Conservation (phyloP, 2,888 invertebrate genomes). For the Chalcis sispes region DNA sequence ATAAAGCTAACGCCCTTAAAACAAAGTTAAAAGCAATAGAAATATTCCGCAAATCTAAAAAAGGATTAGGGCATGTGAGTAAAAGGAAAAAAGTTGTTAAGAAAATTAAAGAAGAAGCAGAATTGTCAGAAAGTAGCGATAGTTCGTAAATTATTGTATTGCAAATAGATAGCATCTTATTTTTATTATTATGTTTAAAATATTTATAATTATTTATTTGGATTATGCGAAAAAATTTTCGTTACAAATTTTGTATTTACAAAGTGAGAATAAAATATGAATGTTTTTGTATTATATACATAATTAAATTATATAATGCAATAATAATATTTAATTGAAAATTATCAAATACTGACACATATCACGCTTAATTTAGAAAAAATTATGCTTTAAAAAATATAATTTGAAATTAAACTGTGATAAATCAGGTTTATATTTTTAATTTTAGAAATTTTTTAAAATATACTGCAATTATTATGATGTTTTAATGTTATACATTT, state of each 20-base stretch:
- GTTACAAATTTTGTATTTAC: constrained; percentile 40
- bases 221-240: constrained; percentile 13
- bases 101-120: constrained; percentile 81
- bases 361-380: not conserved
- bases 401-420: too few relatives aligned
- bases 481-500: too few relatives aligned
- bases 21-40: constrained; percentile 87
- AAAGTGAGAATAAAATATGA: constrained; percentile 25
- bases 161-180: not conserved
- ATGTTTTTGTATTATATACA: constrained; percentile 55
- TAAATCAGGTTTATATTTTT: too few relatives aligned
- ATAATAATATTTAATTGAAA: not conserved
- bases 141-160: constrained; percentile 75
- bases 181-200: not conserved
- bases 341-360: constrained; percentile 7
- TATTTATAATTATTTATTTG: constrained; percentile 51
- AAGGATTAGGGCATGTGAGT: constrained; percentile 79
- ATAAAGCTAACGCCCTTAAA: constrained; percentile 80
- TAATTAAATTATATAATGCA: not conserved
- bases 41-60: constrained; percentile 82
- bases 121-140: constrained; percentile 83
- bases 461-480: too few relatives aligned
- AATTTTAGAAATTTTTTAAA: too few relatives aligned
- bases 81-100: constrained; percentile 75
- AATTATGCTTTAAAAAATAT: too few relatives aligned